Conservation (phyloP, 2,888 invertebrate genomes). For the Chalcosyrphus nemorum region DNA sequence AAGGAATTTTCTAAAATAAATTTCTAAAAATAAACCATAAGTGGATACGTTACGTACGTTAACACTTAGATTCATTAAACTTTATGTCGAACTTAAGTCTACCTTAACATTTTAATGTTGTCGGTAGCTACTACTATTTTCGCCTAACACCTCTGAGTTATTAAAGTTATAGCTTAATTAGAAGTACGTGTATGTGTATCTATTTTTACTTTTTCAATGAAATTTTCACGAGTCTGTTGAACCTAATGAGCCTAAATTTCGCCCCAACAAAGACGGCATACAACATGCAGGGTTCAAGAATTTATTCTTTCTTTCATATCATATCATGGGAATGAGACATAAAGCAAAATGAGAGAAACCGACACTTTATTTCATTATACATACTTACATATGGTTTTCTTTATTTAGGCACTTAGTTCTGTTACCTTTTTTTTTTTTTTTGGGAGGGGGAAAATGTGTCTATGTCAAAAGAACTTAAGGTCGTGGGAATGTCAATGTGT, state of each 20-base stretch:
- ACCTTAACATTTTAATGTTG: neutral
- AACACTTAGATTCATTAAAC: neutral
- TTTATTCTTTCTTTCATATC: neutral
- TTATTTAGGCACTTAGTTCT: neutral
- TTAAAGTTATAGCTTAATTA: neutral
- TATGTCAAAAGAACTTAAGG: neutral
- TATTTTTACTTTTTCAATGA: neutral
- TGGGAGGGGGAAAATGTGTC: neutral
- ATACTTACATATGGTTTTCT: neutral
- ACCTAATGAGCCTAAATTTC: neutral
- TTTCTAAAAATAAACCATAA: too few species aligned
- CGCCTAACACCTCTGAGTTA: neutral
- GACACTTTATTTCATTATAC: neutral
- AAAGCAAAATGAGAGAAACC: neutral
- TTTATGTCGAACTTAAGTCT: neutral
- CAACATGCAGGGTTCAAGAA: neutral
- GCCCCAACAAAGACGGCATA: neutral
- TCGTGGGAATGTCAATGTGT: constrained; percentile 7
- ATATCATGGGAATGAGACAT: neutral
- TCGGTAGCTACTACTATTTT: neutral
- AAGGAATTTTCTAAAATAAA: too few species aligned
- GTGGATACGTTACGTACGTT: too few species aligned
- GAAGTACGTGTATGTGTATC: neutral
- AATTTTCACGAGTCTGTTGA: constrained; percentile 1
- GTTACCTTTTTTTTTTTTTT: neutral